These are phyloP conservation scores for Paracentrotus lividus DNA, from an alignment of 53 echinoderm and acorn worm genomes.

Conservation along the genomic window DNA sequence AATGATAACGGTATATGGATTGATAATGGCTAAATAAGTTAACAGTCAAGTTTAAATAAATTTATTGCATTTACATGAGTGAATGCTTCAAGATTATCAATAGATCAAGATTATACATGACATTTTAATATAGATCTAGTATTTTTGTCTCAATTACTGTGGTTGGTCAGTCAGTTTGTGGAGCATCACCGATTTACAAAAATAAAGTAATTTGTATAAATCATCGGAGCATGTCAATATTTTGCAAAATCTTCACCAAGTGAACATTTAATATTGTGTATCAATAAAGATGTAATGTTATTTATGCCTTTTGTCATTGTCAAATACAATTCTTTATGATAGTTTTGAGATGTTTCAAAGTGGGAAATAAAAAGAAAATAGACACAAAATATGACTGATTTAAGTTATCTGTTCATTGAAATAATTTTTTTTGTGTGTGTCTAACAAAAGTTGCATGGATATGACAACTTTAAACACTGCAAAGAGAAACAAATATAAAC, in stretches of 20 bases:
- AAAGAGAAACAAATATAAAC: too few species aligned
- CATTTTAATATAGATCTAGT: too few species aligned
- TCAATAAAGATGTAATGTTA: background rate
- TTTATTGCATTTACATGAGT: too few species aligned
- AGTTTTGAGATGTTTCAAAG: conserved; percentile 21
- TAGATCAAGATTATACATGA: background rate
- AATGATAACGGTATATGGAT: too few species aligned
- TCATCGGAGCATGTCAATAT: conserved; percentile 17
- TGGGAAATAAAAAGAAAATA: conserved; percentile 36
- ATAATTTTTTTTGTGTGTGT: too few species aligned
- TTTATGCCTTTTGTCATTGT: conserved; percentile 29
- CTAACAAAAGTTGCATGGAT: too few species aligned
- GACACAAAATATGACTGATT: background rate
- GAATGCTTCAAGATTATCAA: too few species aligned
- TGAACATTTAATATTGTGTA: background rate
- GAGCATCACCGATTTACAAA: background rate
- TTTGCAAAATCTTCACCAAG: conserved; percentile 1
- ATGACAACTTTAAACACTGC: too few species aligned
- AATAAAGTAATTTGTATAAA: background rate
- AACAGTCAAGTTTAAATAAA: too few species aligned
- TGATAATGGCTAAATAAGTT: too few species aligned
- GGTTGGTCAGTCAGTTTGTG: background rate
- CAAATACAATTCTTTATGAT: background rate
- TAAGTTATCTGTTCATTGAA: too few species aligned
- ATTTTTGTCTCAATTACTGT: background rate